Evolutionary conservation across 2,113 vertebrate species (phyloP), one percentile per base, ranked within the genome.

Genomic region (Hypanus sabinus): DNA sequence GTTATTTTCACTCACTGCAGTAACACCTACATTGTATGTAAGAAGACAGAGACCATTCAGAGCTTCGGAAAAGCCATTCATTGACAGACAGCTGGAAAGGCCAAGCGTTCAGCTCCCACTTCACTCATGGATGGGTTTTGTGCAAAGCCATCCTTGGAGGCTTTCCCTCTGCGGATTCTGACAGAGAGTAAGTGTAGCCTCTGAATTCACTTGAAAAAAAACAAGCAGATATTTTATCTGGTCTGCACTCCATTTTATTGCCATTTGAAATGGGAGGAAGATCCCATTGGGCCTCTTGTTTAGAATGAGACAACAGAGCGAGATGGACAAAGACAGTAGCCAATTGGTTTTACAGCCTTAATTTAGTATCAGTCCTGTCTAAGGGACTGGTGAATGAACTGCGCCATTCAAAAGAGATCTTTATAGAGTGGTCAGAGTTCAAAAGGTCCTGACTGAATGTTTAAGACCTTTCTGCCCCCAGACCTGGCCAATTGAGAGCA

Each of bases 61-160:
- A 94, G 5, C 94, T 95, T 95, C 94, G 90, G 95, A 95, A 90
- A 96, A 95, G 95, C 95, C 96, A 94, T 96, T 97, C 97, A 96
- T 95, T 95, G 94, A 94, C 70, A 95, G 96, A 96, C 96, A 97
- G 96, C 96, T 97, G 97, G 96, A 96, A 96, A 94, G 95, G 96
- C 96, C 95, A 95, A 96, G 95, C 57, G 95, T 33, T 96, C 94
- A 0, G 57, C 95, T 96, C 96, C 96, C 97, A 96, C 96, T 97
- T 97, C 96, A 96, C 97, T 97, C 96, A 96, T 96, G 96, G 96
- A 95, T 96, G 96, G 96, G 96, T 97, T 97, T 96, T 96, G 96
- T 97, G 95, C 96, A 96, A 97, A 97, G 95, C 96, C 94, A 0
- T 94, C 60, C 94, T 95, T 71, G 75, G 94, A 95, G 94, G 94